These are phyloP conservation scores for Parazoanthus darwini DNA, from an alignment of 92 coral and sea anemone species.

Conservation along the genomic window DNA sequence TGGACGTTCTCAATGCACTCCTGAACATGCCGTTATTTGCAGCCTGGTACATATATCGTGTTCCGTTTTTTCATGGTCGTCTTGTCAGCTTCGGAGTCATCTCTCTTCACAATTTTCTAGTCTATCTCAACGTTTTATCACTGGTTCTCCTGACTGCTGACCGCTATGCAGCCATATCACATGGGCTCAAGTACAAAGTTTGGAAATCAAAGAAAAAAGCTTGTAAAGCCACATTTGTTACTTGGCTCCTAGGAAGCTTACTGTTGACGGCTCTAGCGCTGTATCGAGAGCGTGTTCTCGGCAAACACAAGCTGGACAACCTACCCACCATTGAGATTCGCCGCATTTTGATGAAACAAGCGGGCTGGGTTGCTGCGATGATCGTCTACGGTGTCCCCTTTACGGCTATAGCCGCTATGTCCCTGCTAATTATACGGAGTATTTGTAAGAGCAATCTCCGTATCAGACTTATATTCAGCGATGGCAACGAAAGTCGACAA, in stretches of 20 bases:
- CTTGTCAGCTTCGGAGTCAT: conserved; percentile 1
- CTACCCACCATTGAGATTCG: conserved; percentile 4
- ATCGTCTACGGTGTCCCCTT: too few species aligned
- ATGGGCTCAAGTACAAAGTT: conserved; percentile 43
- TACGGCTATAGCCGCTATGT: too few species aligned
- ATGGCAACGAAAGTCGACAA: too few species aligned
- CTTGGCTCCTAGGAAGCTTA: conserved; percentile 19
- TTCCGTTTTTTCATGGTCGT: conserved; percentile 6
- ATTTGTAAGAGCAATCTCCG: too few species aligned
- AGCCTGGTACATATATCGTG: conserved; percentile 34
- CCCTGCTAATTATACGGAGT: too few species aligned
- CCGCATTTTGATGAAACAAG: too few species aligned
- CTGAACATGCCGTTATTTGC: conserved; percentile 47
- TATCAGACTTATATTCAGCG: too few species aligned
- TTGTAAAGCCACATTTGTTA: background rate
- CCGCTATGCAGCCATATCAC: conserved; percentile 44
- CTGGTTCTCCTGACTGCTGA: conserved; percentile 40
- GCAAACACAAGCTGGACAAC: conserved; percentile 33
- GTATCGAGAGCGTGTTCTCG: background rate
- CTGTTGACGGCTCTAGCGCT: conserved; percentile 11
- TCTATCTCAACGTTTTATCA: conserved; percentile 27
- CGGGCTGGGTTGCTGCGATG: too few species aligned
- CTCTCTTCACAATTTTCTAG: conserved; percentile 25
- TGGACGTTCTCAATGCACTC: conserved; percentile 39
- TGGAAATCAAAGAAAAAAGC: conserved; percentile 27